A percentile compares a stretch with the other conserved stretches of the same genome.
Conservation (phyloP, 30 jellyfish, hydroid and myxozoan genomes). For the Hydractinia echinata region DNA sequence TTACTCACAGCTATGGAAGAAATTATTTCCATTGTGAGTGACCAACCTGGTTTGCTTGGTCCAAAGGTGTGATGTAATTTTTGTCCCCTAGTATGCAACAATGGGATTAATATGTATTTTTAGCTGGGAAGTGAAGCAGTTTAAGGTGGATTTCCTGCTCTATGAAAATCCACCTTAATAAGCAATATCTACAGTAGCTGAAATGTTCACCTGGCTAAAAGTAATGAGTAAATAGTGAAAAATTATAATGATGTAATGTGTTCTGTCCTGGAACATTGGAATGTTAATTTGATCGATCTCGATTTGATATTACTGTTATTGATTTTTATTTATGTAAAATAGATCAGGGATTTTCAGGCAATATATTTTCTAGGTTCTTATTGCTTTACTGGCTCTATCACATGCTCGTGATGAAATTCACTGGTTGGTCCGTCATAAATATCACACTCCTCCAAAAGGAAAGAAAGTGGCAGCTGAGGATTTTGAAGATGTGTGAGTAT, state of each 20-base stretch:
- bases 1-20: conserved; percentile 81
- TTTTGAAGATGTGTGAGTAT: conserved; percentile 58
- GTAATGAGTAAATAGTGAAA: too few species aligned
- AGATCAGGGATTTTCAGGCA: too few species aligned
- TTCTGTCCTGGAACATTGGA: background rate
- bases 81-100: too few species aligned
- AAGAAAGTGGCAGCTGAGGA: conserved; percentile 65
- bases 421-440: conserved; percentile 74
- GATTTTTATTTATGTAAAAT: too few species aligned
- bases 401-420: conserved; percentile 77
- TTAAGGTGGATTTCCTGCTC: too few species aligned
- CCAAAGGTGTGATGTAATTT: conserved; percentile 52
- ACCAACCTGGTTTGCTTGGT: conserved; percentile 95
- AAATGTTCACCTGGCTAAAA: too few species aligned
- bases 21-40: conserved; percentile 62
- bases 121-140: too few species aligned
- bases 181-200: too few species aligned
- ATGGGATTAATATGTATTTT: too few species aligned
- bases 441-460: conserved; percentile 80
- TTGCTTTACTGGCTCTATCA: conserved; percentile 82
- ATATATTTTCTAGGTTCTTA: conserved; percentile 34
- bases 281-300: background rate
- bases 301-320: background rate
- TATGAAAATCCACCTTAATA: too few species aligned
- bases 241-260: too few species aligned